These are phyloP conservation scores for Saturnia japonica DNA, from an alignment of 2,888 invertebrate species.

Conservation along the genomic window DNA sequence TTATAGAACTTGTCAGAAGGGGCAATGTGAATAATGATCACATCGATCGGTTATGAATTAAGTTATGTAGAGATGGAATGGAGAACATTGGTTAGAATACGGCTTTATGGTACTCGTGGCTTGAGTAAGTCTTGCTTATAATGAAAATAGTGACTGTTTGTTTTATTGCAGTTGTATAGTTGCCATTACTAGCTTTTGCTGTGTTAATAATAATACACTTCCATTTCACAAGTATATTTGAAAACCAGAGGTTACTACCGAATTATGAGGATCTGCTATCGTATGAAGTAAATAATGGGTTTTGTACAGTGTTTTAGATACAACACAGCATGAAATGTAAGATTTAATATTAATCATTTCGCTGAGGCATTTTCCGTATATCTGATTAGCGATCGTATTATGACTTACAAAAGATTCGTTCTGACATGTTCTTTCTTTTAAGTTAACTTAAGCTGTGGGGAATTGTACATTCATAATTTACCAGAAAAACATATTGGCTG, in stretches of 20 bases:
- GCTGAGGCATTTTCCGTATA: too few relatives aligned
- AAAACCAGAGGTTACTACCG: too few relatives aligned
- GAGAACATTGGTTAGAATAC: not conserved
- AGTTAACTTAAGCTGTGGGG: not conserved
- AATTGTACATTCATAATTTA: too few relatives aligned
- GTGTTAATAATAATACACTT: too few relatives aligned
- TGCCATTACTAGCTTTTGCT: not conserved
- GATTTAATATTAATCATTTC: too few relatives aligned
- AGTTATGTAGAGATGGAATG: not conserved
- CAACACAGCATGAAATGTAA: too few relatives aligned
- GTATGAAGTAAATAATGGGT: too few relatives aligned
- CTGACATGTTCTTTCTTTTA: not conserved
- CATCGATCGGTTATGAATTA: constrained; percentile 14
- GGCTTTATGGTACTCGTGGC: not conserved
- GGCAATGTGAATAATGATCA: constrained; percentile 11
- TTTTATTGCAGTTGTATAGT: not conserved
- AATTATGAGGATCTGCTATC: too few relatives aligned
- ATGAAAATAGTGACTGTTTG: not conserved
- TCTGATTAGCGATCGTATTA: too few relatives aligned
- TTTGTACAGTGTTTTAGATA: too few relatives aligned
- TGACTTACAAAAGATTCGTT: too few relatives aligned
- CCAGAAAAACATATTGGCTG: not conserved
- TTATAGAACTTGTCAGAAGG: constrained; percentile 37
- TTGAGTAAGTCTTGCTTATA: not conserved
- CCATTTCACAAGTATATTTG: too few relatives aligned